These are phyloP conservation scores for Gryllus longicercus DNA, from an alignment of 2,888 invertebrate species.

Conservation along the genomic window DNA sequence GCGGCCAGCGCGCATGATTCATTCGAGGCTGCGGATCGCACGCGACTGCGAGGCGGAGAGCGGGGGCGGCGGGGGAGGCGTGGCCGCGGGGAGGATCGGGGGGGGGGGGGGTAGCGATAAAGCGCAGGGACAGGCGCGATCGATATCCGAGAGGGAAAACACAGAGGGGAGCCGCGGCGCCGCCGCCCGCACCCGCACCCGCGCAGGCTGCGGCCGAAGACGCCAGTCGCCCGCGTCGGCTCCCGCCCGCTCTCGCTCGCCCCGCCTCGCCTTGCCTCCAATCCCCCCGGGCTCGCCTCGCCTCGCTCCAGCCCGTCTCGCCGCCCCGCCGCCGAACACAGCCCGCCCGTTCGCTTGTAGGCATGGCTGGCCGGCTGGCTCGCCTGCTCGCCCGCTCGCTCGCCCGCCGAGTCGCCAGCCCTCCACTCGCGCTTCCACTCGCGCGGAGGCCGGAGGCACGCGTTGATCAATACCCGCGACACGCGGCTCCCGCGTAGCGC, in stretches of 20 bases:
- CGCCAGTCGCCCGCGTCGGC: neutral
- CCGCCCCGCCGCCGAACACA: no score
- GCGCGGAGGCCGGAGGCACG: neutral
- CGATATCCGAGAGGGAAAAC: constrained; percentile 9
- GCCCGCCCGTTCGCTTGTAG: no score
- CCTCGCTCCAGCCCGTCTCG: no score
- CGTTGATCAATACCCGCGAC: constrained; percentile 7
- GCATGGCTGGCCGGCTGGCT: no score
- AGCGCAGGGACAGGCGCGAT: neutral
- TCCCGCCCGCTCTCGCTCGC: neutral
- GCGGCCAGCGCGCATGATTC: neutral
- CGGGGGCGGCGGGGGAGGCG: neutral
- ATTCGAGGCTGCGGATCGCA: neutral
- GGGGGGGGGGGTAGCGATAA: neutral
- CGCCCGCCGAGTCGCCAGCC: no score
- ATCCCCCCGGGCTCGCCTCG: no score
- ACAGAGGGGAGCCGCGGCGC: neutral
- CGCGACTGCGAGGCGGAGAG: neutral
- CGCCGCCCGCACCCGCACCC: neutral
- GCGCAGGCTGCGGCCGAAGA: neutral
- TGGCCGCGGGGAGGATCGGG: neutral
- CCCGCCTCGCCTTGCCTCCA: no score
- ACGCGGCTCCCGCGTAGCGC: neutral
- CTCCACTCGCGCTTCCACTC: no score
- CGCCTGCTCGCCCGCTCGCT: no score